These are phyloP conservation scores for Camponotus vicinus DNA, from an alignment of 1,140 invertebrate genomes.

Conservation along the genomic window DNA sequence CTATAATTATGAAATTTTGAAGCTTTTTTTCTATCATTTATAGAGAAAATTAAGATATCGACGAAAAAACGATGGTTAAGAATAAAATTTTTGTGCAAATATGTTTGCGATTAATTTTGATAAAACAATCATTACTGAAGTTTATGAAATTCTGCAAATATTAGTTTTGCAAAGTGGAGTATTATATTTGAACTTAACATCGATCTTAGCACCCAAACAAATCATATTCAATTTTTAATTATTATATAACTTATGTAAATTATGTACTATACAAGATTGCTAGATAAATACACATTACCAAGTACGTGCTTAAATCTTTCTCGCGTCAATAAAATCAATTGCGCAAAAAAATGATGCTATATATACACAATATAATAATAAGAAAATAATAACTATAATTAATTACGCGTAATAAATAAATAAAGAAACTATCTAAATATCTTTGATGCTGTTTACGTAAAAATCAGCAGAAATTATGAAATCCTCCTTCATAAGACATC, in stretches of 20 bases:
- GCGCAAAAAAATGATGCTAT: background rate
- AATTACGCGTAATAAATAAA: background rate
- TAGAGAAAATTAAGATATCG: background rate
- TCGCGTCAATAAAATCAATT: background rate
- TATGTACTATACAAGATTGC: background rate
- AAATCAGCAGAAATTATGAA: background rate
- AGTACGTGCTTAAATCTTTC: background rate
- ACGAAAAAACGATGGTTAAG: background rate
- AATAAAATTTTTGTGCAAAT: background rate
- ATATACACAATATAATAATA: background rate
- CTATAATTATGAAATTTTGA: background rate
- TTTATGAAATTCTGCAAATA: constrained; percentile 12
- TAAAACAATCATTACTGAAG: background rate
- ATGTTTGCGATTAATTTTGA: background rate
- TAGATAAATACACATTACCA: background rate
- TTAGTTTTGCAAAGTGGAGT: background rate
- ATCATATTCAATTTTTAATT: background rate
- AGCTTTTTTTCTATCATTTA: background rate
- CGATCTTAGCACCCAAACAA: background rate
- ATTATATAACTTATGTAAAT: constrained; percentile 4
- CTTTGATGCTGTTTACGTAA: background rate
- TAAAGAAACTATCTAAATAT: background rate
- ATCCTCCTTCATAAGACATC: background rate
- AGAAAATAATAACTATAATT: background rate
- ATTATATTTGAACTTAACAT: background rate